Evolutionary conservation across 1,140 invertebrate genomes (phyloP), one percentile per base, ranked within the genome.

Genomic region (Rhopalosiphum padi): DNA sequence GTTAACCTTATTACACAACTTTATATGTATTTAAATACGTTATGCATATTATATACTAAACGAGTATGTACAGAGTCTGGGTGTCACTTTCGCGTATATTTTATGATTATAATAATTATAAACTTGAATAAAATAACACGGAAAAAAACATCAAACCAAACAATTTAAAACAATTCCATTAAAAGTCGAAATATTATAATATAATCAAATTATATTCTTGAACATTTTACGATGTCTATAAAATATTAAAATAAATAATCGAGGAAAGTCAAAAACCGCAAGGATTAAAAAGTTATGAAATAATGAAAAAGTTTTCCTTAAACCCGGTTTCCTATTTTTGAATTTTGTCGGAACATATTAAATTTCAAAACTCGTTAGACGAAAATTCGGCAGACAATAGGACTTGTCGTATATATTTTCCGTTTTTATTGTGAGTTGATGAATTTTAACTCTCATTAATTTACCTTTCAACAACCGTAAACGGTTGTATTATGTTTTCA

Each of bases 251-350:
- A 77, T 77, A 77, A n/a, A 35, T n/a, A 77, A 77, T 77, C 30
- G 30, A 60, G 60, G 11, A 77, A 18, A 77, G 60, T 77, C 60
- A 15, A 77, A 77, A 77, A 77, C 60, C 60, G 5, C n/a, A 77
- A 77, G 60, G n/a, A 77, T 77, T 77, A 77, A 77, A 77, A 77
- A 77, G 60, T 77, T 77, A 35, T 77, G 60, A 77, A 77, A 77
- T 77, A 77, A 77, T 77, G 60, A 77, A 77, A 77, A 77, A 77
- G 60, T 77, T 77, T 77, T 77, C 60, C 18, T 77, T n/a, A n/a
- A 35, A n/a, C 60, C 30, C 60, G 60, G 60, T 77, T n/a, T 77
- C n/a, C 60, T 77, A 77, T 77, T 77, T 77, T 77, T n/a, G n/a
- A 77, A n/a, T n/a, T 77, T 77, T 77, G 18, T 77, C 15, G 30